A percentile compares a stretch with the other conserved stretches of the same genome.
Conservation (phyloP, 2,113 vertebrate genomes). For the Psilopsiagon aymara region DNA sequence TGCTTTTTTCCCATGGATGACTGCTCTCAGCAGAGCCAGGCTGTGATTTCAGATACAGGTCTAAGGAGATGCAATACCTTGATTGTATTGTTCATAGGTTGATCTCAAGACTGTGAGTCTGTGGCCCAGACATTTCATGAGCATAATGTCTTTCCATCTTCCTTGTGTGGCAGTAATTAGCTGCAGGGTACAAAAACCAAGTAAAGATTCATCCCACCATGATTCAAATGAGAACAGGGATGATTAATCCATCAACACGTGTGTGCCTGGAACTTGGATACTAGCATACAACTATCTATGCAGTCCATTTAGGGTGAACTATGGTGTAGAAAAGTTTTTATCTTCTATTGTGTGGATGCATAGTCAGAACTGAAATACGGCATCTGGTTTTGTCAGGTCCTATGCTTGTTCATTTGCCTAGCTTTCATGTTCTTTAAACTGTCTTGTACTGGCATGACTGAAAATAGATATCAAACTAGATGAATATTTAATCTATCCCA, state of each 20-base stretch:
- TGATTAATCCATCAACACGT: conserved; percentile 26
- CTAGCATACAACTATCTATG: neutral
- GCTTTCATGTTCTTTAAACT: neutral
- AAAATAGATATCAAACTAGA: neutral
- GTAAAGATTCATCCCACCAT: conserved; percentile 26
- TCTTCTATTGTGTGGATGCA: neutral
- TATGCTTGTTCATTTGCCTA: neutral
- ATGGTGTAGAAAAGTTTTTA: neutral
- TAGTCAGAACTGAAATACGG: neutral
- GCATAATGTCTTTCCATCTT: neutral
- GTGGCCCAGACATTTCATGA: neutral
- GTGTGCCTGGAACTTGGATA: neutral
- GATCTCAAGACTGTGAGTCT: neutral
- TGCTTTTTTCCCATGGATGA: neutral
- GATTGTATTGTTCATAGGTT: neutral
- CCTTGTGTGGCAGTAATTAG: conserved; percentile 19
- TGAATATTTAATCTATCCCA: neutral
- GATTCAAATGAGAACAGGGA: conserved; percentile 25
- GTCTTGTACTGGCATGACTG: neutral
- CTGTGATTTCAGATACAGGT: neutral
- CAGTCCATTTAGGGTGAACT: neutral
- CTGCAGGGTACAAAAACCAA: conserved; percentile 13
- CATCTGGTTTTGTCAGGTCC: neutral
- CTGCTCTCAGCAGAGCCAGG: neutral
- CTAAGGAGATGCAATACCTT: neutral